A percentile compares a stretch with the other conserved stretches of the same genome.
Evolutionary conservation across 1,140 invertebrate species (phyloP).

Genomic region (Orussus abietinus): DNA sequence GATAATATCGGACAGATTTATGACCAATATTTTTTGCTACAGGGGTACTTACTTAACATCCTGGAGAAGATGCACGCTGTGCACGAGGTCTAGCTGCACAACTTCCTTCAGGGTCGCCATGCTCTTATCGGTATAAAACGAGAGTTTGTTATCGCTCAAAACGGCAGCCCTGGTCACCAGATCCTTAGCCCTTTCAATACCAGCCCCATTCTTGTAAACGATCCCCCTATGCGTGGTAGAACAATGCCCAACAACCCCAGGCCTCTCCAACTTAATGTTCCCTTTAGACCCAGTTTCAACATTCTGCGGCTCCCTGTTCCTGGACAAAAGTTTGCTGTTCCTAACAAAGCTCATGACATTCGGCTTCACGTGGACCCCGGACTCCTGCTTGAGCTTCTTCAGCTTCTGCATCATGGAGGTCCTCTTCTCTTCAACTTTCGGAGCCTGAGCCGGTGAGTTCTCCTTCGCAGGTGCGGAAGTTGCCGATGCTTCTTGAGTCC

Average conservation of each 20-base stretch:
- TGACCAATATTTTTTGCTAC: too few relatives aligned
- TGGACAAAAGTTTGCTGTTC: conserved; percentile 35
- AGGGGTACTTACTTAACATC: conserved; percentile 56
- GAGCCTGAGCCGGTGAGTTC: too few relatives aligned
- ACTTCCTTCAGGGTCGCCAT: conserved; percentile 57
- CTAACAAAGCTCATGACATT: conserved; percentile 44
- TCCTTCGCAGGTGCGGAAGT: too few relatives aligned
- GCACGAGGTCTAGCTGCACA: conserved; percentile 55
- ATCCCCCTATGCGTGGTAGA: conserved; percentile 40
- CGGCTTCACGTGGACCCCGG: conserved; percentile 31
- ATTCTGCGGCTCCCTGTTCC: conserved; percentile 31
- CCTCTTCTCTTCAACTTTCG: conserved; percentile 28
- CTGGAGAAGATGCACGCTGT: conserved; percentile 61
- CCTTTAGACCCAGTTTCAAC: conserved; percentile 12
- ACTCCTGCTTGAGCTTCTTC: conserved; percentile 38
- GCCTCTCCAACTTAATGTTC: conserved; percentile 36
- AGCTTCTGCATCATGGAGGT: conserved; percentile 38
- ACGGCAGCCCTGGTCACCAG: conserved; percentile 53
- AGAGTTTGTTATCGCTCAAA: conserved; percentile 54
- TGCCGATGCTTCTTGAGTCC: too few relatives aligned
- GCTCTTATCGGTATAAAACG: conserved; percentile 55
- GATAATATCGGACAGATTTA: too few relatives aligned
- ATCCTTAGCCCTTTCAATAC: conserved; percentile 55
- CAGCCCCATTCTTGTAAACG: conserved; percentile 46
- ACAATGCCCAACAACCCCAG: conserved; percentile 24